A percentile compares a stretch with the other conserved stretches of the same genome.
Conservation (phyloP, 2,888 invertebrate species). For the Archaeoteleia sp. region DNA sequence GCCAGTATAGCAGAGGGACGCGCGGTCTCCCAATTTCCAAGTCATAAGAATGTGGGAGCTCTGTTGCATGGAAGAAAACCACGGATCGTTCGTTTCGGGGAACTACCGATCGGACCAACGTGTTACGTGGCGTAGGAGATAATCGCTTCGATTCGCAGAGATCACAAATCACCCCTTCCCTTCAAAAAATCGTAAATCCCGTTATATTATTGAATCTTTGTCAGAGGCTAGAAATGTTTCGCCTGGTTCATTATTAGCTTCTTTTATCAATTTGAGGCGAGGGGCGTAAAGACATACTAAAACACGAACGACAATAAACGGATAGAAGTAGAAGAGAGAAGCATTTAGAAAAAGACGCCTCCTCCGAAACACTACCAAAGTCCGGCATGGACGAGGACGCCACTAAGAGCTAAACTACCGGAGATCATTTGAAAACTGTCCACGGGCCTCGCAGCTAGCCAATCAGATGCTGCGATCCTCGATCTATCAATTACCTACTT, state of each 20-base stretch:
- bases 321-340: constrained; percentile 56
- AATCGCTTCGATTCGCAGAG: constrained; percentile 27
- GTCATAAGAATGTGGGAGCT: constrained; percentile 15
- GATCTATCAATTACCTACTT: constrained; percentile 74
- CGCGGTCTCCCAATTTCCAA: constrained; percentile 35
- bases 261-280: constrained; percentile 19
- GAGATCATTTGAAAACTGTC: constrained; percentile 76
- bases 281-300: constrained; percentile 40
- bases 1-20: constrained; percentile 32
- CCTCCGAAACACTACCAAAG: constrained; percentile 60
- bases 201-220: neutral
- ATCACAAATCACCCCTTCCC: neutral
- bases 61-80: constrained; percentile 20
- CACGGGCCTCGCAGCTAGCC: constrained; percentile 74
- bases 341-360: constrained; percentile 58
- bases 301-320: constrained; percentile 46
- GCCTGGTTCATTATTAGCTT: too few species aligned
- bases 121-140: constrained; percentile 25
- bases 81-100: constrained; percentile 27
- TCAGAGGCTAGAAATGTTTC: neutral
- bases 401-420: constrained; percentile 75
- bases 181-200: constrained; percentile 1
- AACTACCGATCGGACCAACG: constrained; percentile 49
- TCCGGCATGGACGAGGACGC: constrained; percentile 65
- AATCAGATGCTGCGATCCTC: constrained; percentile 74